A percentile compares a stretch with the other conserved stretches of the same genome.
phyloP scores from a whole-genome alignment of 2,888 invertebrate species.

The Oxyscelio sp. region DNA sequence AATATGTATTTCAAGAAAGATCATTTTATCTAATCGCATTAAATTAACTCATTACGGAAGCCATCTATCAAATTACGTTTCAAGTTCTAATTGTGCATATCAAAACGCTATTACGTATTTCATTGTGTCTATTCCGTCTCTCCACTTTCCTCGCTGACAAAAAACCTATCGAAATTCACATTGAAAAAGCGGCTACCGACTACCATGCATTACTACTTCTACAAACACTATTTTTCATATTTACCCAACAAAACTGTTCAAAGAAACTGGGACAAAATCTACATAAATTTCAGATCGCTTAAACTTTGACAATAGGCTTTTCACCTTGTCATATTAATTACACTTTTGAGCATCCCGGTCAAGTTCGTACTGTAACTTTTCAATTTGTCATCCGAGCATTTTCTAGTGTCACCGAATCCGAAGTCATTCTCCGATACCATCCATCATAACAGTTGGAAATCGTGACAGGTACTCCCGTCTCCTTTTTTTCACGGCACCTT shows the following conservation, averaged over 20 bases:
- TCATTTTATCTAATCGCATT: too few relatives aligned
- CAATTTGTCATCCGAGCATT: slow-evolving; percentile 27
- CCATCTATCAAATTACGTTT: too few relatives aligned
- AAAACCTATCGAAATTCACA: too few relatives aligned
- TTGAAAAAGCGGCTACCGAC: background rate
- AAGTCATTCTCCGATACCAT: background rate
- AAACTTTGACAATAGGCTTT: slow-evolving; percentile 16
- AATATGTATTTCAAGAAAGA: too few relatives aligned
- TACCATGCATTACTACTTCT: background rate
- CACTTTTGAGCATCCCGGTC: slow-evolving; percentile 11
- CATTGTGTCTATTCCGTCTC: too few relatives aligned
- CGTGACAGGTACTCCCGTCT: slow-evolving; percentile 23
- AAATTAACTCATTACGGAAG: too few relatives aligned
- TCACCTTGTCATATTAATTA: slow-evolving; percentile 28
- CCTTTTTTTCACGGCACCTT: slow-evolving; percentile 14
- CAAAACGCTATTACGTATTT: too few relatives aligned
- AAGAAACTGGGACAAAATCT: slow-evolving; percentile 2
- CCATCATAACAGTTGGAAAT: slow-evolving; percentile 23
- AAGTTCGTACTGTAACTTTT: slow-evolving; percentile 15
- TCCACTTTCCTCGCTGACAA: too few relatives aligned
- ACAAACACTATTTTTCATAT: slow-evolving; percentile 11
- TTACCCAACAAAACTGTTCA: background rate
- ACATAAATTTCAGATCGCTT: slow-evolving; percentile 28
- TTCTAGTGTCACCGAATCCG: slow-evolving; percentile 3
- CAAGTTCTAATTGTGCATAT: too few relatives aligned